Percentiles rank a stretch among this genome's conserved stretches.
Evolutionary conservation across 64 coral and sea anemone species (phyloP).

Genomic region (Anthopleura sola): DNA sequence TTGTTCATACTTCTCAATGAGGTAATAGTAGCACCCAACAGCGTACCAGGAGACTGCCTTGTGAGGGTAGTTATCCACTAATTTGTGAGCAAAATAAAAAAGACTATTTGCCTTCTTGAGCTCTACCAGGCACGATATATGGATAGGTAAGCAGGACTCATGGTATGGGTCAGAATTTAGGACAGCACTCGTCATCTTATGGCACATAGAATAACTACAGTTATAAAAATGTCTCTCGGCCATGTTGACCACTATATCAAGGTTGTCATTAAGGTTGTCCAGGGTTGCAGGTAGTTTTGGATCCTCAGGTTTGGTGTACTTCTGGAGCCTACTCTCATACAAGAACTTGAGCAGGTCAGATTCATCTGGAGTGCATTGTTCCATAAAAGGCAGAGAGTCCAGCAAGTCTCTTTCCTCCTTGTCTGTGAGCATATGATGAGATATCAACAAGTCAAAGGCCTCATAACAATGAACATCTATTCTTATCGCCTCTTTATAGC

Average conservation of each 20-base stretch:
- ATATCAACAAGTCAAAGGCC: conserved; percentile 94
- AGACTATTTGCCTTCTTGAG: conserved; percentile 95
- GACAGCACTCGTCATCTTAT: conserved; percentile 78
- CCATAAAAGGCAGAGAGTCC: conserved; percentile 74
- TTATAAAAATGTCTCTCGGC: conserved; percentile 96
- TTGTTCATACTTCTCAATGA: conserved; percentile 95
- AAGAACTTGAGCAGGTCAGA: conserved; percentile 81
- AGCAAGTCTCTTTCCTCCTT: conserved; percentile 83
- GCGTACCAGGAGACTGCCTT: conserved; percentile 98
- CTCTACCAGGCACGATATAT: conserved; percentile 94
- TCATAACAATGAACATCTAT: conserved; percentile 97
- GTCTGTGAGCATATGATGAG: conserved; percentile 92
- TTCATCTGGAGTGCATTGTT: conserved; percentile 89
- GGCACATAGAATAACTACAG: conserved; percentile 72
- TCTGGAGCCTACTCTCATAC: conserved; percentile 80
- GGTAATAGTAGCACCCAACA: conserved; percentile 95
- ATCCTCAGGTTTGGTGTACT: conserved; percentile 74
- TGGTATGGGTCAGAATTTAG: conserved; percentile 86
- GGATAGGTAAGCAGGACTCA: conserved; percentile 81
- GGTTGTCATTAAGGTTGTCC: conserved; percentile 79
- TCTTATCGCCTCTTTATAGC: conserved; percentile 89
- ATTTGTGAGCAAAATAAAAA: conserved; percentile 91
- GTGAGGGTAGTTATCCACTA: conserved; percentile 96
- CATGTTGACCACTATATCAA: conserved; percentile 88
- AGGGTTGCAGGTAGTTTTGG: conserved; percentile 73